These are phyloP conservation scores for Clitarchus hookeri DNA, from an alignment of 2,888 invertebrate species.

Conservation along the genomic window DNA sequence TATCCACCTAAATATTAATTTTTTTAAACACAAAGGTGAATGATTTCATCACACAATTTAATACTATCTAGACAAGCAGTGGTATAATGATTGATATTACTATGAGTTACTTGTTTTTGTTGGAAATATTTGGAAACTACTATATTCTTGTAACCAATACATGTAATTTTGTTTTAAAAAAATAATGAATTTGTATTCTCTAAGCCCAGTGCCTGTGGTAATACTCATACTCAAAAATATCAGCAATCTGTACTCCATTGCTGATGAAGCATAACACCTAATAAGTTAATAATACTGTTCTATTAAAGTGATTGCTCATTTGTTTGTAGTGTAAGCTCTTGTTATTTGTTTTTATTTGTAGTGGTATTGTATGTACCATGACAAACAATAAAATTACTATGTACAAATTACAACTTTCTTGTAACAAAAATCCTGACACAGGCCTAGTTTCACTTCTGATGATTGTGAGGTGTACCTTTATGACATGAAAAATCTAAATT, in stretches of 20 bases:
- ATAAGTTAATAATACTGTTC: background rate
- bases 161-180: background rate
- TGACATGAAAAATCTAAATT: no score
- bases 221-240: background rate
- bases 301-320: background rate
- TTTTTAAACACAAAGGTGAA: no score
- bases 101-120: background rate
- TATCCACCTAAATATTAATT: no score
- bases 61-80: no score
- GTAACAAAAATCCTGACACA: no score
- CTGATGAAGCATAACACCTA: background rate
- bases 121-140: background rate
- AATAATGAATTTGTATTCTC: background rate
- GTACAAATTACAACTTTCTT: background rate
- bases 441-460: no score
- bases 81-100: no score
- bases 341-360: conserved; percentile 14
- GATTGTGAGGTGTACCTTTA: no score
- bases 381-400: background rate
- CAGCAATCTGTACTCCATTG: background rate
- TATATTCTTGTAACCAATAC: background rate
- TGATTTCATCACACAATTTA: no score
- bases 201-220: conserved; percentile 2
- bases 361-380: background rate
- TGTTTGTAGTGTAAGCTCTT: background rate